Evolutionary conservation across 2,888 invertebrate genomes (phyloP).

Genomic region (Linyphia triangularis): DNA sequence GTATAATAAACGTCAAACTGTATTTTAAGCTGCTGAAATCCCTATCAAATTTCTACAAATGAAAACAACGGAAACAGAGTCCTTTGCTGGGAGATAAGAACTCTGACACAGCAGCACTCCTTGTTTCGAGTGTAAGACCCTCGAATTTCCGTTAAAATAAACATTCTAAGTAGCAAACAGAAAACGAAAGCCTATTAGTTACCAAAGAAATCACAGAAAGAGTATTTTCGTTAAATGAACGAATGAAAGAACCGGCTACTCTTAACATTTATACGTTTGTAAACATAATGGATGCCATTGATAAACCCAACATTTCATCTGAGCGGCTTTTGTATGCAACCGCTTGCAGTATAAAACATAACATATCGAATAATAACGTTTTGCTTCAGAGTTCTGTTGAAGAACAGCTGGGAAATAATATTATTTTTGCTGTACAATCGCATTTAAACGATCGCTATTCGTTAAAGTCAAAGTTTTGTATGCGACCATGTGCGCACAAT

Average conservation of each 20-base stretch:
- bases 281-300: conserved; percentile 32
- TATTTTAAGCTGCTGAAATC: too few species aligned
- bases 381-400: not conserved
- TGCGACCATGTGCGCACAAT: not conserved
- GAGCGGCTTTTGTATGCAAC: not conserved
- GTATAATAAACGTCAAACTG: too few species aligned
- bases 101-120: not conserved
- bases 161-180: conserved; percentile 5
- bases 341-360: not conserved
- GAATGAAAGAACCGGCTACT: not conserved
- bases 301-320: not conserved
- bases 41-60: conserved; percentile 4
- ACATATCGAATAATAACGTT: not conserved
- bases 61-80: not conserved
- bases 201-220: not conserved
- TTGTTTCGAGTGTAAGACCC: not conserved
- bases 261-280: not conserved
- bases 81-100: not conserved
- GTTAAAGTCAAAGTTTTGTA: not conserved
- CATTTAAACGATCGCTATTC: not conserved
- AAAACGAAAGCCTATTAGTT: conserved; percentile 8
- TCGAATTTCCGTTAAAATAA: conserved; percentile 24
- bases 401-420: not conserved
- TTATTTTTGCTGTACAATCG: not conserved
- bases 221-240: not conserved